phyloP scores from a whole-genome alignment of 1,140 invertebrate genomes.

The Trachymyrmex septentrionalis region DNA sequence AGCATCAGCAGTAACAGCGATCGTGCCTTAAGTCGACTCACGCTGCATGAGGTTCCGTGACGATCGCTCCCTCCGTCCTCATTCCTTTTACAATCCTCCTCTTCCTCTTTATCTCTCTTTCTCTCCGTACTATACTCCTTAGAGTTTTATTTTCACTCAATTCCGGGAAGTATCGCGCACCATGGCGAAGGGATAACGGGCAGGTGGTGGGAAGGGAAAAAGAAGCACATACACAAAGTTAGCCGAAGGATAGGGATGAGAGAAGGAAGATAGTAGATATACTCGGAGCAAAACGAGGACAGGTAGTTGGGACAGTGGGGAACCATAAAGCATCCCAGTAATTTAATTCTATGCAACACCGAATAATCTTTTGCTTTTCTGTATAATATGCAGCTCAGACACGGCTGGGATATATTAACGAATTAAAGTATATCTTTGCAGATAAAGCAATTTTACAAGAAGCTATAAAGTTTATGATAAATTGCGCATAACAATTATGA shows the following conservation, averaged over 20 bases:
- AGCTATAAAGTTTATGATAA: not conserved
- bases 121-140: slow-evolving; percentile 72
- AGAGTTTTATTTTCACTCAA: slow-evolving; percentile 80
- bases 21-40: slow-evolving; percentile 82
- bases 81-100: slow-evolving; percentile 71
- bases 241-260: slow-evolving; percentile 35
- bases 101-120: slow-evolving; percentile 46
- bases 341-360: slow-evolving; percentile 76
- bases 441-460: slow-evolving; percentile 10
- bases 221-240: slow-evolving; percentile 64
- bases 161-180: slow-evolving; percentile 78
- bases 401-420: slow-evolving; percentile 7
- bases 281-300: slow-evolving; percentile 67
- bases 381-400: slow-evolving; percentile 55
- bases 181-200: slow-evolving; percentile 67
- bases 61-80: slow-evolving; percentile 73
- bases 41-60: slow-evolving; percentile 86
- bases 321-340: slow-evolving; percentile 67
- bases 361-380: slow-evolving; percentile 59
- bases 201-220: slow-evolving; percentile 58
- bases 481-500: not conserved
- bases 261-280: slow-evolving; percentile 44
- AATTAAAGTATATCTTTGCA: slow-evolving; percentile 19
- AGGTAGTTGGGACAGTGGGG: slow-evolving; percentile 58
- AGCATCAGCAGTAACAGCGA: slow-evolving; percentile 71